These are phyloP conservation scores for Leptoclinus maculatus DNA, from an alignment of 2,797 vertebrate species.

Conservation along the genomic window DNA sequence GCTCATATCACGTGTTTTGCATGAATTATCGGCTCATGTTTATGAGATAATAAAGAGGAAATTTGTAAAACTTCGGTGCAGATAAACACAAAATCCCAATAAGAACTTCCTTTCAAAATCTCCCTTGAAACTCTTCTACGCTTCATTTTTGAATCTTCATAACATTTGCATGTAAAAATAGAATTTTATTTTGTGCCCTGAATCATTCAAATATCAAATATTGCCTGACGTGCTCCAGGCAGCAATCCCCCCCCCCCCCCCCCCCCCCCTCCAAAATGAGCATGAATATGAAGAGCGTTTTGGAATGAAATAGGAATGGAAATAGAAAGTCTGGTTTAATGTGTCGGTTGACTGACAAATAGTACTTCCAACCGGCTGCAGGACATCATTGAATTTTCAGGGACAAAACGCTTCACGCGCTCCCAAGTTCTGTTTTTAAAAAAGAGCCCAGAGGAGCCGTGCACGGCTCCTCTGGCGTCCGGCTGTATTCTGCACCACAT, in stretches of 20 bases:
- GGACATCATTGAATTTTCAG: constrained; percentile 45
- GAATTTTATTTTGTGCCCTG: not conserved
- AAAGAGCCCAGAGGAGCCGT: constrained; percentile 12
- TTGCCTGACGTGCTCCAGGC: constrained; percentile 28
- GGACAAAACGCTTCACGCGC: constrained; percentile 11
- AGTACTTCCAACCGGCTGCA: constrained; percentile 5
- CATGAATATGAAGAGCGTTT: constrained; percentile 46
- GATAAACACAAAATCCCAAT: not conserved
- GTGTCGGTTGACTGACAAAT: constrained; percentile 42
- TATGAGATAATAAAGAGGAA: not conserved
- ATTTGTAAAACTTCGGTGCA: not conserved
- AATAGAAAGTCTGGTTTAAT: constrained; percentile 50
- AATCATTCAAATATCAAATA: constrained; percentile 46
- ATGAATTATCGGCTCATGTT: not conserved
- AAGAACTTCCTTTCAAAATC: not conserved
- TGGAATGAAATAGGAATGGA: constrained; percentile 31
- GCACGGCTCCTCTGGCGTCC: not conserved
- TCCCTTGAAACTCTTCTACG: not conserved
- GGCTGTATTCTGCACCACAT: constrained; percentile 17
- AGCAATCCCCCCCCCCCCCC: not conserved
- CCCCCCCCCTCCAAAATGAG: not conserved
- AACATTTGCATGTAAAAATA: constrained; percentile 20
- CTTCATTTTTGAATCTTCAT: constrained; percentile 3
- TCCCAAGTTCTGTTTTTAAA: not conserved
- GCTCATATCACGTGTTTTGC: not conserved